Evolutionary conservation across 2,888 invertebrate species (phyloP).

Genomic region (Melanophora roralis): DNA sequence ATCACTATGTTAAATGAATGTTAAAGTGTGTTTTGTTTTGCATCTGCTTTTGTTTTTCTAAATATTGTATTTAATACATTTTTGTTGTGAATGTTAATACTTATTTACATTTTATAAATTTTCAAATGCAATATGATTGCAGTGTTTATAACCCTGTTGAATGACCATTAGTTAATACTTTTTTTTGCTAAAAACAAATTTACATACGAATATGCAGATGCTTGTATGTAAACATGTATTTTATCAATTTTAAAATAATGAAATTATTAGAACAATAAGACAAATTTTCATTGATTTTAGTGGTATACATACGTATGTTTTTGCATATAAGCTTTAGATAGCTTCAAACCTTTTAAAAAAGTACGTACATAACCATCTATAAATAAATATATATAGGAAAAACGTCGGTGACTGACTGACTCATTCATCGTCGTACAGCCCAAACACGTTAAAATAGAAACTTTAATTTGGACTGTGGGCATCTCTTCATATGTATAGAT

Average conservation of each 20-base stretch:
- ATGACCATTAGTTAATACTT: constrained; percentile 50
- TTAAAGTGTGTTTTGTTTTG: constrained; percentile 24
- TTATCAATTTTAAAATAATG: constrained; percentile 45
- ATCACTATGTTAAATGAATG: neutral
- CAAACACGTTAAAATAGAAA: too few relatives aligned
- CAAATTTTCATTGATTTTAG: constrained; percentile 41
- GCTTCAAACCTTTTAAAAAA: too few relatives aligned
- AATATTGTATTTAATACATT: neutral
- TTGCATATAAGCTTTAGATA: too few relatives aligned
- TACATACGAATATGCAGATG: constrained; percentile 4
- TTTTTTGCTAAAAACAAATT: neutral
- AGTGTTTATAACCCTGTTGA: constrained; percentile 61
- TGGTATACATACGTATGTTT: neutral
- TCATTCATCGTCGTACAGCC: too few relatives aligned
- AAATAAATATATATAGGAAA: too few relatives aligned
- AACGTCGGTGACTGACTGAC: too few relatives aligned
- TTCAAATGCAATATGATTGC: constrained; percentile 51
- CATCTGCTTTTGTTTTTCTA: constrained; percentile 39
- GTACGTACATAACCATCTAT: too few relatives aligned
- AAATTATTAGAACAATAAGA: constrained; percentile 48
- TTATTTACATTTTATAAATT: constrained; percentile 47
- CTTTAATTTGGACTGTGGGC: too few relatives aligned
- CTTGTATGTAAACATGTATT: constrained; percentile 5
- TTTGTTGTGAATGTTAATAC: constrained; percentile 26
- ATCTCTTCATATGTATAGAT: too few relatives aligned